Base-by-base conservation (phyloP, 2,888 invertebrate genomes). In the Dolichopus griseipennis region DNA sequence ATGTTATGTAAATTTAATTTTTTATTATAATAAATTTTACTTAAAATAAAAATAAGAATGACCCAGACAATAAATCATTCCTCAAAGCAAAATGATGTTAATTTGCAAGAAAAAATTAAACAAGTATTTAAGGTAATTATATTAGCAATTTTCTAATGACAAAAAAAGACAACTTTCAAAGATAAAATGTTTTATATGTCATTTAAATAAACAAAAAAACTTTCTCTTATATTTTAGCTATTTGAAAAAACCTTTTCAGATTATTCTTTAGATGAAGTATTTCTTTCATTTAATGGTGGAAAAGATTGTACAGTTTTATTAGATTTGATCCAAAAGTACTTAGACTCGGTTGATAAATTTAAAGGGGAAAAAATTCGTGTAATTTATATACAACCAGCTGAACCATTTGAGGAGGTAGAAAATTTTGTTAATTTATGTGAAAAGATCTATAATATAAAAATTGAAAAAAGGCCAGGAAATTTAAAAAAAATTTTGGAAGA, bases 221-320 rank as follows among this genome's bases (percentile, higher is more conserved):
- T 63, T 63, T 63, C 27, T 63, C 27, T 63, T 21, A 37, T 66
- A 71, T 82, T 83, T 61, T 79, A 91, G 88, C 79, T 86, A 69
- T 83, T 90, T 67, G 82, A 83, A 75, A 78, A 86, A 76, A 87
- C 88, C 70, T 85, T 89, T 73, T 78, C 83, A 65, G 77, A 83
- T 66, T 93, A 87, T 78, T 83, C 86, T n/a, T 78, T 88, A 22
- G 85, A 90, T 68, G 90, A 94, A 79, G 83, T 95, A 20, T 94
- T 95, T 75, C 78, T 99, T 41, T 92, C 95, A 34, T 99, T 98
- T 81, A 99, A 99, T 78, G 99, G 99, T 5, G 99, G 99, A 1
- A 99, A 99, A 83, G 99, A 99, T 83, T 98, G 98, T 78, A 97
- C 97, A 0, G 94, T 91, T 0, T 84, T 98, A 18, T 83, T 99